Base-by-base conservation (phyloP, 2,113 vertebrate genomes). In the Pycnonotus jocosus region DNA sequence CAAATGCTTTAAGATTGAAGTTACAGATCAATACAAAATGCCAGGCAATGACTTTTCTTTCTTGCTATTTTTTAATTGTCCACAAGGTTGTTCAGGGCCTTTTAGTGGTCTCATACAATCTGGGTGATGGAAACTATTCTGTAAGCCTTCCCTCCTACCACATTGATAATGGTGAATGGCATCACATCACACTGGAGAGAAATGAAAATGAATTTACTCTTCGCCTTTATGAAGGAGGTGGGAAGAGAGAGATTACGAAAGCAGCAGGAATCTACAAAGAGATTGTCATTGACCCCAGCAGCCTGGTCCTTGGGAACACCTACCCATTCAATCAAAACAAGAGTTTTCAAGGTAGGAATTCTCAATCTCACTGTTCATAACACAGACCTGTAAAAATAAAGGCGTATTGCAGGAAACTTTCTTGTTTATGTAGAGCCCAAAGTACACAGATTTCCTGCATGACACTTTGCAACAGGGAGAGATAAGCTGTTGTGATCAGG, bases 91-190 rank as follows among this genome's bases (percentile, higher is more conserved):
- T 96, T 82, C 98, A 98, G 57, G 99, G 99, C 57, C 97, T 99
- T 50, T 97, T 99, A 53, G 93, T 95, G 25, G 98, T 98, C 51
- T 98, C 98, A 42, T 99, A 98, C 97, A 99, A 99, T 95, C 97
- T 99, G 8, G 98, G 99, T 35, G 99, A 99, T 18, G 98, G 98
- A n/a, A 98, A 98, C 60, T 97, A 97, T 94, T 98, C 98, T 93
- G 79, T 99, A 17, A 98, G 96, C 31, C 97, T 99, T 78, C 98
- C 98, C 25, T 98, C 97, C 61, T 98, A 98, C 96, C 98, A 97
- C 71, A 96, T 99, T 8, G 98, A 98, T 96, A 98, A 99, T 8
- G 99, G 99, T 7, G 98, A 99, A 86, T 99, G 99, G 99, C 98
- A 99, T 28, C 98, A 98, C 71, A 92, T 99, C 68, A 95, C 97